Base-by-base conservation (phyloP, 2,888 invertebrate species). In the Dioctria rufipes region DNA sequence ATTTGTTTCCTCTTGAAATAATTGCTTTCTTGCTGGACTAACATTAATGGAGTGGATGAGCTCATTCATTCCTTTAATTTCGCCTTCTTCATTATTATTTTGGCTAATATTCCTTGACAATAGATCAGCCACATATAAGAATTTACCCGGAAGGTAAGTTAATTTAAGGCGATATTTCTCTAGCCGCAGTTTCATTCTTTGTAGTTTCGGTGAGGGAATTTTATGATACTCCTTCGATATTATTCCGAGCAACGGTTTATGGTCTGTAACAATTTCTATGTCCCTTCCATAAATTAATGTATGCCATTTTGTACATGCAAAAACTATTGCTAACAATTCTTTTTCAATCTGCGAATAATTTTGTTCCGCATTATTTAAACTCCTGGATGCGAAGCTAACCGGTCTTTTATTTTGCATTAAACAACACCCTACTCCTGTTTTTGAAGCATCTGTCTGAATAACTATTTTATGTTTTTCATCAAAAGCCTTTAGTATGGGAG, bases 71-170 rank as follows among this genome's bases (percentile, higher is more conserved):
- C 25, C 25, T 13, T 6, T 58, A 58, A 8, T 58, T 58, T 58
- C 9, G 58, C 58, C 63, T 83, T 83, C 58, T 80, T 71, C 67
- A 81, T 83, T 83, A 71, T 25, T 25, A 25, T 25, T 25, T 25
- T 25, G 25, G 25, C 25, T 25, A 25, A 25, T 82, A 63, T 84
- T 83, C 40, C 83, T 73, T 0, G 81, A 83, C 9, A 83, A 49
- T 60, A 80, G 82, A 77, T 83, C 83, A 13, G 83, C 83, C 46
- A 58, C 9, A 65, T 81, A 82, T 37, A 84, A 66, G 63, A 83
- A 83, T 82, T 84, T 85, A 5, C 84, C 85, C 4, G 84, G 85
- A 13, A 84, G 40, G 77, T 84, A 85, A 5, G 54, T 82, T 49
- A 85, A 80, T 39, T 78, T 71, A n/a, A 85, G 60, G 39, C 84